Conservation (phyloP, 2,888 invertebrate species). For the Hylaea fasciaria region DNA sequence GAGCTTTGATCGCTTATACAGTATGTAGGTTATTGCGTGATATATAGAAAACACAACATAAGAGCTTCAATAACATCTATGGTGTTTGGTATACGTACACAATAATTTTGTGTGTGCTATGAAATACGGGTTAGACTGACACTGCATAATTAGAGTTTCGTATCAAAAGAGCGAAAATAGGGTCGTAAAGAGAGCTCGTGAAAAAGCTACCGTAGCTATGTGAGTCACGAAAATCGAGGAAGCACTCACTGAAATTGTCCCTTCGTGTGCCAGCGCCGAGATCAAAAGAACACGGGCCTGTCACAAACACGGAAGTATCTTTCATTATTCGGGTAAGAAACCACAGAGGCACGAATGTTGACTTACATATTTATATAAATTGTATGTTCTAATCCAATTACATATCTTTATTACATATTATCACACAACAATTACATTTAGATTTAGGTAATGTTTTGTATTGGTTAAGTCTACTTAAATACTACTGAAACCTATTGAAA, state of each 20-base stretch:
- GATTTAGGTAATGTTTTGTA: too few species aligned
- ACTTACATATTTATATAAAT: slow-evolving; percentile 22
- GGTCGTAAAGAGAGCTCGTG: slow-evolving; percentile 24
- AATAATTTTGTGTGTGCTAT: slow-evolving; percentile 4
- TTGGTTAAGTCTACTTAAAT: too few species aligned
- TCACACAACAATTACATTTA: too few species aligned
- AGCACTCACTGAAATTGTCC: slow-evolving; percentile 54
- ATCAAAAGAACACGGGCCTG: slow-evolving; percentile 47
- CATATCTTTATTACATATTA: too few species aligned
- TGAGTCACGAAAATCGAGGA: slow-evolving; percentile 37
- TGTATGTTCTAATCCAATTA: too few species aligned
- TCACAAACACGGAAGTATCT: slow-evolving; percentile 39
- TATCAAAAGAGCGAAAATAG: slow-evolving; percentile 31
- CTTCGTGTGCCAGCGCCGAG: slow-evolving; percentile 43
- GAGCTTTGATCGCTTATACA: slow-evolving; percentile 14
- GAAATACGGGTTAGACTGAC: slow-evolving; percentile 15
- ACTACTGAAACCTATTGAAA: too few species aligned
- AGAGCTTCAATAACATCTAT: not conserved
- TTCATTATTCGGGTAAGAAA: slow-evolving; percentile 31
- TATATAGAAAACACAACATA: slow-evolving; percentile 3
- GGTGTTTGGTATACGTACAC: not conserved
- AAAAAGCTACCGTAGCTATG: slow-evolving; percentile 36
- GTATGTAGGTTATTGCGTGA: not conserved
- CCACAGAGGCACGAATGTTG: slow-evolving; percentile 20
- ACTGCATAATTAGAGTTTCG: slow-evolving; percentile 37